phyloP scores from a whole-genome alignment of 2,113 vertebrate species.

The Erythrocebus patas region DNA sequence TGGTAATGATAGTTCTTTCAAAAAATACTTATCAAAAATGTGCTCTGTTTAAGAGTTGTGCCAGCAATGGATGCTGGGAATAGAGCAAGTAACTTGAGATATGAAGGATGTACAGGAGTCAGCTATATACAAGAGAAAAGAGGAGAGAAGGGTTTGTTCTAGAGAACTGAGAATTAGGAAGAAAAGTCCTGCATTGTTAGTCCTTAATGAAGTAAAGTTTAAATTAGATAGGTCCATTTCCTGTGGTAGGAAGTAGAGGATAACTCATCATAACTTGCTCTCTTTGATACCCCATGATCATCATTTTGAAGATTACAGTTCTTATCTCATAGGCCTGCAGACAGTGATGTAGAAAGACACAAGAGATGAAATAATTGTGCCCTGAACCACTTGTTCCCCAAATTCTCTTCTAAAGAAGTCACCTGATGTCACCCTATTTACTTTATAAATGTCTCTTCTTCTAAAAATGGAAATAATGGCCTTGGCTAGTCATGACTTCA shows the following conservation, averaged over 20 bases:
- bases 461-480: background rate
- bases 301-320: background rate
- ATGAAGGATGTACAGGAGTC: background rate
- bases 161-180: background rate
- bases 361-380: background rate
- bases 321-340: background rate
- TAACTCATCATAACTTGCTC: background rate
- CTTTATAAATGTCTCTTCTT: background rate
- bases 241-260: background rate
- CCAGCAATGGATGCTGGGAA: background rate
- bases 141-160: background rate
- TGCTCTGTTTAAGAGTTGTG: background rate
- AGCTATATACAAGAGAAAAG: rapidly evolving
- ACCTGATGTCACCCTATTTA: background rate
- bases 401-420: background rate
- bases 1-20: background rate
- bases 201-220: background rate
- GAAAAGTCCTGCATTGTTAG: background rate
- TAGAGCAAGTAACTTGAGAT: background rate
- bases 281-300: background rate
- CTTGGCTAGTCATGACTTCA: rapidly evolving
- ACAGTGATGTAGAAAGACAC: background rate
- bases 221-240: background rate
- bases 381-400: background rate
- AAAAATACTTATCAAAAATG: background rate